Conservation (phyloP, 64 coral and sea anemone genomes). For the Montipora efflorescens region DNA sequence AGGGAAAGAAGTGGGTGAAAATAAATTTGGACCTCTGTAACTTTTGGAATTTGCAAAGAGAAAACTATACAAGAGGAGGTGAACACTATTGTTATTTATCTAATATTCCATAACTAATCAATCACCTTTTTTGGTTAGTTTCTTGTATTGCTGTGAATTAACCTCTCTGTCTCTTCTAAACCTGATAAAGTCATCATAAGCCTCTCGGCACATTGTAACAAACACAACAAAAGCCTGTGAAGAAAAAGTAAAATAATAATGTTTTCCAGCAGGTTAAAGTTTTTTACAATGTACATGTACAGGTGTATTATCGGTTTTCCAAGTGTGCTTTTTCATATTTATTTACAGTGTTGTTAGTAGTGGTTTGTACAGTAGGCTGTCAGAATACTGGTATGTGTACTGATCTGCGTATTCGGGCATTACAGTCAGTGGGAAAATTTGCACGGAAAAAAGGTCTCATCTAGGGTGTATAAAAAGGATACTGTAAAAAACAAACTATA, state of each 20-base stretch:
- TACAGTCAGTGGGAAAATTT: no score
- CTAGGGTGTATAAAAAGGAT: no score
- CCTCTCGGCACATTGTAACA: conserved; percentile 97
- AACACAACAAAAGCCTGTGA: conserved; percentile 88
- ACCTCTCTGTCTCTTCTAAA: conserved; percentile 94
- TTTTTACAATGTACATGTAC: neutral
- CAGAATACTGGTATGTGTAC: no score
- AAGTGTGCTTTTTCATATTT: neutral
- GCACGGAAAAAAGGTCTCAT: no score
- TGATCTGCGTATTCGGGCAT: no score
- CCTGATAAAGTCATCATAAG: conserved; percentile 95
- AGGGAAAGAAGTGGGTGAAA: no score
- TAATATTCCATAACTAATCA: neutral
- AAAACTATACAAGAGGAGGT: no score
- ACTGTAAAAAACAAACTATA: no score
- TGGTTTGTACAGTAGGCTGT: no score
- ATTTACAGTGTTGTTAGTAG: no score
- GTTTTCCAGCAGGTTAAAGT: neutral
- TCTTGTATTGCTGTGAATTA: conserved; percentile 84
- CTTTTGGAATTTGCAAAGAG: no score
- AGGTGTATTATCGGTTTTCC: neutral
- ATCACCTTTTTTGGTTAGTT: conserved; percentile 92
- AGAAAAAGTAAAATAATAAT: neutral
- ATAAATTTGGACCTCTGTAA: no score
- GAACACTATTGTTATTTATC: neutral